phyloP scores from a whole-genome alignment of 2,113 vertebrate genomes.

The Saimiri boliviensis region DNA sequence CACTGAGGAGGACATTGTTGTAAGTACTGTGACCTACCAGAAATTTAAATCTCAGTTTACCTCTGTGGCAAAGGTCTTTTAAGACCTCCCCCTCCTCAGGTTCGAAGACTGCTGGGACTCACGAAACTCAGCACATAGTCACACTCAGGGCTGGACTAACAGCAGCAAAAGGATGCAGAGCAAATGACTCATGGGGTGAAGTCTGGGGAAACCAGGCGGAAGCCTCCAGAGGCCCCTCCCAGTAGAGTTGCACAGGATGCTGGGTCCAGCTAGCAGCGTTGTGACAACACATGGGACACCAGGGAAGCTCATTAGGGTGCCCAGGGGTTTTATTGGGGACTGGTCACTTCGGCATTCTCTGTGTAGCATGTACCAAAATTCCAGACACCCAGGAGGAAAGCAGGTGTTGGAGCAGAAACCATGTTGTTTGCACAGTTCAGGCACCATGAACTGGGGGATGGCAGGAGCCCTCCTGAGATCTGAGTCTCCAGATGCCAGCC shows the following conservation, averaged over 20 bases:
- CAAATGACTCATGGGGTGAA: background rate
- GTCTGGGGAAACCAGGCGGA: background rate
- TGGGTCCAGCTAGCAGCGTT: background rate
- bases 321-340: background rate
- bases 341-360: background rate
- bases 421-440: background rate
- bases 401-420: background rate
- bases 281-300: background rate
- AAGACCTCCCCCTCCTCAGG: background rate
- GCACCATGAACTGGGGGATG: no score
- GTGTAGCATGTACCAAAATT: background rate
- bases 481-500: background rate
- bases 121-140: background rate
- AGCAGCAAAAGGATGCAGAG: background rate
- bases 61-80: background rate
- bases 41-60: background rate
- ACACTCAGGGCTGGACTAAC: background rate
- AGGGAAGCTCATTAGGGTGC: background rate
- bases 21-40: conserved; percentile 81
- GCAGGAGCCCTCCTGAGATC: background rate
- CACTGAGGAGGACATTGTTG: conserved; percentile 98
- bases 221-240: background rate
- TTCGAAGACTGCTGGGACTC: background rate
- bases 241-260: background rate
- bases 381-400: background rate